Conservation (phyloP, 2,888 invertebrate genomes). For the Iselma pallidipennis region DNA sequence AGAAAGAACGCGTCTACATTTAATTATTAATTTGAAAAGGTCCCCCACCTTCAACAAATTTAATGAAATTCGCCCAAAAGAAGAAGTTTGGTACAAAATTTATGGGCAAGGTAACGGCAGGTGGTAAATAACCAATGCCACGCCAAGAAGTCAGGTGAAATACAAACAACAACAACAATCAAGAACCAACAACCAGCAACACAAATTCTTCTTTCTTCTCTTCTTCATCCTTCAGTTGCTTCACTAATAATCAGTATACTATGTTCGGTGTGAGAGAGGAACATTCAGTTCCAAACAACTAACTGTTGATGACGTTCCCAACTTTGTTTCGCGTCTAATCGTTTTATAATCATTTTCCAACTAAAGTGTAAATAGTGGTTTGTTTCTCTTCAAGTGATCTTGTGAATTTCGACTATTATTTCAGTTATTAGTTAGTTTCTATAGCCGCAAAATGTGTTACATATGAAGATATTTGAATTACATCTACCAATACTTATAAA, state of each 20-base stretch:
- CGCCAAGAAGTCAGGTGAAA: conserved; percentile 36
- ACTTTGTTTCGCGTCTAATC: conserved; percentile 11
- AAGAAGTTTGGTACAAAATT: too few relatives aligned
- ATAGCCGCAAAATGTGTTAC: neutral
- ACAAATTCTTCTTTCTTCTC: neutral
- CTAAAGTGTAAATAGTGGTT: neutral
- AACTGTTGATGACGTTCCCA: conserved; percentile 29
- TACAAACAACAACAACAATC: conserved; percentile 18
- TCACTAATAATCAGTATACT: conserved; percentile 3
- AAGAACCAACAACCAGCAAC: conserved; percentile 1
- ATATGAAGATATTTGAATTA: too few relatives aligned
- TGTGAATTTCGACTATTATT: neutral
- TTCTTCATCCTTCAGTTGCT: conserved; percentile 9
- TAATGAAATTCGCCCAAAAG: too few relatives aligned
- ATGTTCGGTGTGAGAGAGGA: conserved; percentile 2
- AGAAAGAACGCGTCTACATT: too few relatives aligned
- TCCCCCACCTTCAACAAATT: too few relatives aligned
- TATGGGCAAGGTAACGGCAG: conserved; percentile 38
- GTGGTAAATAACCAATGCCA: conserved; percentile 39
- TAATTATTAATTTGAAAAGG: too few relatives aligned
- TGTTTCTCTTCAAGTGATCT: neutral
- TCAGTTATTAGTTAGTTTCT: neutral
- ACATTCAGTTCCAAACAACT: conserved; percentile 34
- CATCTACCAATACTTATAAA: too few relatives aligned
- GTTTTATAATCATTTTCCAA: neutral